phyloP scores from a whole-genome alignment of 2,797 vertebrate genomes.

The Acipenser ruthenus region DNA sequence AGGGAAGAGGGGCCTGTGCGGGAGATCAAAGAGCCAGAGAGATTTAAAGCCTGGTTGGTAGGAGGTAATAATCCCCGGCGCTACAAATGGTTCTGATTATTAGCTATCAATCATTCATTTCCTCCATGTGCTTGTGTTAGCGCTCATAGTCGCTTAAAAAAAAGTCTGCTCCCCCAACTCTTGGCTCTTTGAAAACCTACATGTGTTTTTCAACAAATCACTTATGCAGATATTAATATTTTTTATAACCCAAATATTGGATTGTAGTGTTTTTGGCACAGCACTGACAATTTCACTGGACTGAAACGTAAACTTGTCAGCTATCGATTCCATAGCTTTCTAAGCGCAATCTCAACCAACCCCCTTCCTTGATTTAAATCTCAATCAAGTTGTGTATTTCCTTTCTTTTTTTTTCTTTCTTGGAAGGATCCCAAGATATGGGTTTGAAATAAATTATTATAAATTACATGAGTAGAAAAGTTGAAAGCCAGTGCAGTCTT shows the following conservation, averaged over 20 bases:
- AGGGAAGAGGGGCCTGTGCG: constrained; percentile 68
- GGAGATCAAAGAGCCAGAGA: not conserved
- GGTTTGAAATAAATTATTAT: constrained; percentile 14
- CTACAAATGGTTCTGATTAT: constrained; percentile 54
- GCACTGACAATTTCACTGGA: constrained; percentile 34
- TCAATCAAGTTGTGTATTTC: not conserved
- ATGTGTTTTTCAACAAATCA: constrained; percentile 52
- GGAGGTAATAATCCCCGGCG: constrained; percentile 39
- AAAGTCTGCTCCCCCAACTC: constrained; percentile 37
- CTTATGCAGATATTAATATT: constrained; percentile 47
- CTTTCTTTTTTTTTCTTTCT: constrained; percentile 11
- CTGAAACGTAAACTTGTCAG: constrained; percentile 38
- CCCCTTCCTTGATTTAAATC: not conserved
- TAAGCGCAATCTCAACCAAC: constrained; percentile 26
- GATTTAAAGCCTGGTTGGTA: constrained; percentile 49
- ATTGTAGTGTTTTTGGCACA: constrained; percentile 44
- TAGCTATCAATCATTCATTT: constrained; percentile 54
- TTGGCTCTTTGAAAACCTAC: constrained; percentile 41
- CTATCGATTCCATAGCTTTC: constrained; percentile 36
- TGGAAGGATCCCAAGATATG: constrained; percentile 8
- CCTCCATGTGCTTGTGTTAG: constrained; percentile 31
- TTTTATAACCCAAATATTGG: constrained; percentile 52
- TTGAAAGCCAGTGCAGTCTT: not conserved
- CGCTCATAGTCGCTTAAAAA: constrained; percentile 29
- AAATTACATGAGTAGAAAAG: constrained; percentile 6